phyloP scores from a whole-genome alignment of 2,888 invertebrate genomes.

The Oligia latruncula region DNA sequence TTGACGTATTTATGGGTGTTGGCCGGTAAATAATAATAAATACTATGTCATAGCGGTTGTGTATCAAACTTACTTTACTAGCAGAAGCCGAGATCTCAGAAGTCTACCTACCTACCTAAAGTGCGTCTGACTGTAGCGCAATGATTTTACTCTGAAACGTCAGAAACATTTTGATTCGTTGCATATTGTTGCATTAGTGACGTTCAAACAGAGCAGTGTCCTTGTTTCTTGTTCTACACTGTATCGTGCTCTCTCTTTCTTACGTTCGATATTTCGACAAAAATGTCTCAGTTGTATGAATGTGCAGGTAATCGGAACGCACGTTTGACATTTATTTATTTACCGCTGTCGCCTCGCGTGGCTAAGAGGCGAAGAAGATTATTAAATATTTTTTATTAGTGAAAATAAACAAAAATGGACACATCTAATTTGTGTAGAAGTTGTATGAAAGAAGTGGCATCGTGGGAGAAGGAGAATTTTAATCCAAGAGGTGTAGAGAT shows the following conservation, averaged over 20 bases:
- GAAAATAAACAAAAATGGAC: slow-evolving; percentile 73
- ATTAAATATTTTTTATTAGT: neutral
- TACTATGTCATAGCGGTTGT: neutral
- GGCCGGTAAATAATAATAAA: neutral
- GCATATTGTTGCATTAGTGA: neutral
- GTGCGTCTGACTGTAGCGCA: neutral
- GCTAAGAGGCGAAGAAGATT: neutral
- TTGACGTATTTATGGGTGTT: neutral
- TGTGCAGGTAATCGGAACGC: slow-evolving; percentile 22
- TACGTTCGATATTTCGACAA: neutral
- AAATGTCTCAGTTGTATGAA: neutral
- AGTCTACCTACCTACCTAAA: neutral
- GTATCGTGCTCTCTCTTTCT: slow-evolving; percentile 28
- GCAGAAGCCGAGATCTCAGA: neutral
- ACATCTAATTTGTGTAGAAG: slow-evolving; percentile 80
- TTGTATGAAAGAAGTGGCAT: slow-evolving; percentile 85
- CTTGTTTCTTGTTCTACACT: neutral
- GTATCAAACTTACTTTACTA: too few relatives aligned
- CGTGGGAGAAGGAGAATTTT: slow-evolving; percentile 80
- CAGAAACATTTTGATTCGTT: neutral
- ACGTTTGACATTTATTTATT: slow-evolving; percentile 51
- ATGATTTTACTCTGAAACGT: neutral
- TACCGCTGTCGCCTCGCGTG: slow-evolving; percentile 10
- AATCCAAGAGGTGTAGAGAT: slow-evolving; percentile 77
- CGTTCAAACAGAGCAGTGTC: slow-evolving; percentile 3